Evolutionary conservation across 2,797 vertebrate genomes (phyloP).

Genomic region (Heteromormyrus szaboi): DNA sequence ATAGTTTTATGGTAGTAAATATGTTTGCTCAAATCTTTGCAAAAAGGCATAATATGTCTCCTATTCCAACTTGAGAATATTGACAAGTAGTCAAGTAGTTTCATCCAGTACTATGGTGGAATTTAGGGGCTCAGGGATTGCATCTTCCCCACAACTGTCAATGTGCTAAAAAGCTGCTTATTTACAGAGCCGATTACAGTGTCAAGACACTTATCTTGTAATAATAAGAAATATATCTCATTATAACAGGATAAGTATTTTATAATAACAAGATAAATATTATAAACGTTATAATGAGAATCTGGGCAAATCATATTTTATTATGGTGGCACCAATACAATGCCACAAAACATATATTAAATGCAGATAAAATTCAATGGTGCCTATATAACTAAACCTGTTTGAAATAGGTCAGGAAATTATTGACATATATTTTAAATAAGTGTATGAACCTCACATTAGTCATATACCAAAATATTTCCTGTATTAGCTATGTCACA

Average conservation of each 20-base stretch:
- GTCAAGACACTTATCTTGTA: not conserved
- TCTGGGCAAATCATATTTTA: not conserved
- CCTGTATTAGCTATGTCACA: constrained; percentile 10
- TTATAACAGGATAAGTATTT: not conserved
- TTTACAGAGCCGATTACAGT: not conserved
- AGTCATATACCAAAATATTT: constrained; percentile 19
- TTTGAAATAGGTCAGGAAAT: not conserved
- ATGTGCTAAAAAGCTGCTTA: not conserved
- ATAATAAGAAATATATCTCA: not conserved
- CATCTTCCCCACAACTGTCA: not conserved
- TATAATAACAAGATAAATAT: not conserved
- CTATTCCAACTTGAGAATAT: not conserved
- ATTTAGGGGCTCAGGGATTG: not conserved
- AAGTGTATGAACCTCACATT: constrained; percentile 19
- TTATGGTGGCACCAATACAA: not conserved
- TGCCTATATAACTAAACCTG: not conserved
- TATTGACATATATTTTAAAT: not conserved
- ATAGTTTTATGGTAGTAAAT: not conserved
- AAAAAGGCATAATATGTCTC: not conserved
- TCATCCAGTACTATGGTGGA: not conserved
- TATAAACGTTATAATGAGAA: not conserved
- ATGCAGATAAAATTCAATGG: not conserved
- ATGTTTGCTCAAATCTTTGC: not conserved
- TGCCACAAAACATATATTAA: not conserved
- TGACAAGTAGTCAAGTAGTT: not conserved